Conservation (phyloP, 2,797 vertebrate genomes). For the Rhabdophis nuchalis region DNA sequence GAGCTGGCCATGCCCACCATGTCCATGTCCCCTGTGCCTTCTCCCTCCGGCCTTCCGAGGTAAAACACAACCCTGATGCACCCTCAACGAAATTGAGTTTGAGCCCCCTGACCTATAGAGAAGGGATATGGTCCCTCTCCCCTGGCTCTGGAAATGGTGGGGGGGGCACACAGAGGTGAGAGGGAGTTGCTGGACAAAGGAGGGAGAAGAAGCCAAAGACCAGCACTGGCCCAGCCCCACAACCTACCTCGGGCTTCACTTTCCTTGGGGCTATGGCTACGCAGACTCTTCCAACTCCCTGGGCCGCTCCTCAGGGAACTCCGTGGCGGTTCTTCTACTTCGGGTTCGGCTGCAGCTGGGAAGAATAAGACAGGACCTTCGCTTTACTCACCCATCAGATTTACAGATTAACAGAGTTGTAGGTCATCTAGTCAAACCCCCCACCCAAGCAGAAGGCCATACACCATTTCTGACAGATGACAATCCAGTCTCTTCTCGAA, state of each 20-base stretch:
- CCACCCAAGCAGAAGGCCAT: no score
- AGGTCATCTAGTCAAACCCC: no score
- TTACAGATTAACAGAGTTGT: no score
- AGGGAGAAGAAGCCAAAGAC: background rate
- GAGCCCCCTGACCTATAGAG: background rate
- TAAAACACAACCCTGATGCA: no score
- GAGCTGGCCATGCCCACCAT: no score
- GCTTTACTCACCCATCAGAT: background rate
- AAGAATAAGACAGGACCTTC: background rate
- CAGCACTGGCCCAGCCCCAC: no score
- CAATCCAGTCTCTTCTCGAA: no score
- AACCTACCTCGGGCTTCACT: slow-evolving; percentile 75
- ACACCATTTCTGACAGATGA: no score
- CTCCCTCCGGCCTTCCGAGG: no score
- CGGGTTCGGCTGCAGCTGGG: slow-evolving; percentile 73
- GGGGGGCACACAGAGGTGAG: accelerated
- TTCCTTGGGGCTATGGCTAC: slow-evolving; percentile 78
- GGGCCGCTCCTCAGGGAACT: slow-evolving; percentile 81
- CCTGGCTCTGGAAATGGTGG: background rate
- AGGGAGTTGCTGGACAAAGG: background rate
- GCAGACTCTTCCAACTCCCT: slow-evolving; percentile 72
- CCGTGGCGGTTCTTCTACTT: slow-evolving; percentile 76
- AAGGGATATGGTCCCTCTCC: background rate
- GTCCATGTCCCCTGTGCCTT: no score
- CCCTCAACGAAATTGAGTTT: no score